Evolutionary conservation across 2,113 vertebrate genomes (phyloP).

Genomic region (Thymallus thymallus): DNA sequence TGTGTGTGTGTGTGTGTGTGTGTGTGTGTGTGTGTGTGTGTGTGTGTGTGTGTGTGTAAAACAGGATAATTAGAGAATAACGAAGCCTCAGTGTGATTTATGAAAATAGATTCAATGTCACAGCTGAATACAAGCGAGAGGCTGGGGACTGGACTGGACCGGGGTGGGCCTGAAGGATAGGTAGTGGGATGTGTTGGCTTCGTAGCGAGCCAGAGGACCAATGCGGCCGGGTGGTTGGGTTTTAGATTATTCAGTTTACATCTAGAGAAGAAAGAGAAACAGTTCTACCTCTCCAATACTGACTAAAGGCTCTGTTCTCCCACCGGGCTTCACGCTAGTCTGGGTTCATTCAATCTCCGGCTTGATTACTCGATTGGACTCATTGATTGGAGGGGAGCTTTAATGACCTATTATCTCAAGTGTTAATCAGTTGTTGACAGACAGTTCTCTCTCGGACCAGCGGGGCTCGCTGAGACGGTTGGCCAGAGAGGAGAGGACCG

Average conservation of each 20-base stretch:
- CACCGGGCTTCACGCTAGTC: constrained; percentile 51
- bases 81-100: constrained; percentile 59
- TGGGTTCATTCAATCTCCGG: constrained; percentile 62
- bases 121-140: constrained; percentile 38
- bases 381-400: constrained; percentile 71
- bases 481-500: background rate
- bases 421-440: constrained; percentile 73
- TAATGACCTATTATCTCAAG: constrained; percentile 76
- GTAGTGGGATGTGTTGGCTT: background rate
- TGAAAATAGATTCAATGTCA: constrained; percentile 49
- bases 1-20: constrained; percentile 25
- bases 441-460: constrained; percentile 54
- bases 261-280: constrained; percentile 54
- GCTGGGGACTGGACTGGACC: constrained; percentile 22
- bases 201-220: background rate
- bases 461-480: background rate
- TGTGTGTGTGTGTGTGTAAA: constrained; percentile 31
- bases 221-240: background rate
- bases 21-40: background rate
- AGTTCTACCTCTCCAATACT: constrained; percentile 41
- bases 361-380: constrained; percentile 71
- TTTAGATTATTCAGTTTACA: constrained; percentile 33
- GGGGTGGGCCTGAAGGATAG: background rate
- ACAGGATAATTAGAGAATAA: constrained; percentile 58
- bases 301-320: constrained; percentile 57